Percentiles rank a stretch among this genome's conserved stretches.
These are phyloP conservation scores for Anthophora plumipes DNA, from an alignment of 2,888 invertebrate species.

Conservation along the genomic window DNA sequence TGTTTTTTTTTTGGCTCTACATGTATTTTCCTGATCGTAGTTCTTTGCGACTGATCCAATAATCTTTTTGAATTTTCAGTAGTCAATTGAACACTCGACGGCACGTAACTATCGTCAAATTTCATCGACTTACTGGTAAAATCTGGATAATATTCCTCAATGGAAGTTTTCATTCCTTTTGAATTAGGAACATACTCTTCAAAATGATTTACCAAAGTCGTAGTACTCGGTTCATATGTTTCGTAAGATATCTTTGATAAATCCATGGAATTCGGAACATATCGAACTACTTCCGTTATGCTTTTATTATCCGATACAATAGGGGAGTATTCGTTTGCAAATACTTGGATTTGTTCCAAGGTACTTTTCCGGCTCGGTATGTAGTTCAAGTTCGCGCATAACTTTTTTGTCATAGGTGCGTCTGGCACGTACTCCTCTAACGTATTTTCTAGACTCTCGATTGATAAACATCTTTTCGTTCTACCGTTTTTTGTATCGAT, in stretches of 20 bases:
- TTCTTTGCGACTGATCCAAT: slow-evolving; percentile 11
- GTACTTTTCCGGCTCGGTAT: slow-evolving; percentile 77
- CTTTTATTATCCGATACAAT: slow-evolving; percentile 41
- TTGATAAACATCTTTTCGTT: slow-evolving; percentile 44
- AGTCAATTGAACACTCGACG: slow-evolving; percentile 64
- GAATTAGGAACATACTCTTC: slow-evolving; percentile 76
- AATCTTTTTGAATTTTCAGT: slow-evolving; percentile 40
- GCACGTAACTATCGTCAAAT: slow-evolving; percentile 77
- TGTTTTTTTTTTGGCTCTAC: slow-evolving; percentile 30
- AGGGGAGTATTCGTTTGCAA: slow-evolving; percentile 75
- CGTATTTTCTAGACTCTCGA: slow-evolving; percentile 28
- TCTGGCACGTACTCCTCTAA: slow-evolving; percentile 77
- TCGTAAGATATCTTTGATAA: slow-evolving; percentile 62
- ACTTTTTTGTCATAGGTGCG: slow-evolving; percentile 59
- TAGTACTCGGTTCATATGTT: slow-evolving; percentile 72
- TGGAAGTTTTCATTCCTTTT: slow-evolving; percentile 63
- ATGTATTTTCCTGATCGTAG: slow-evolving; percentile 29
- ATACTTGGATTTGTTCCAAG: slow-evolving; percentile 66
- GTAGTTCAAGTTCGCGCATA: slow-evolving; percentile 69
- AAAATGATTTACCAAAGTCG: slow-evolving; percentile 36
- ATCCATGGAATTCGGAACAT: slow-evolving; percentile 76
- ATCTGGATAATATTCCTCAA: slow-evolving; percentile 78
- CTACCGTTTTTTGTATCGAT: slow-evolving; percentile 37
- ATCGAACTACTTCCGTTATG: slow-evolving; percentile 49
- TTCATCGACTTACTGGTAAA: slow-evolving; percentile 76